Percentiles rank a stretch among this genome's conserved stretches.
phyloP scores from a whole-genome alignment of 2,113 vertebrate genomes.

The Tapirus terrestris region DNA sequence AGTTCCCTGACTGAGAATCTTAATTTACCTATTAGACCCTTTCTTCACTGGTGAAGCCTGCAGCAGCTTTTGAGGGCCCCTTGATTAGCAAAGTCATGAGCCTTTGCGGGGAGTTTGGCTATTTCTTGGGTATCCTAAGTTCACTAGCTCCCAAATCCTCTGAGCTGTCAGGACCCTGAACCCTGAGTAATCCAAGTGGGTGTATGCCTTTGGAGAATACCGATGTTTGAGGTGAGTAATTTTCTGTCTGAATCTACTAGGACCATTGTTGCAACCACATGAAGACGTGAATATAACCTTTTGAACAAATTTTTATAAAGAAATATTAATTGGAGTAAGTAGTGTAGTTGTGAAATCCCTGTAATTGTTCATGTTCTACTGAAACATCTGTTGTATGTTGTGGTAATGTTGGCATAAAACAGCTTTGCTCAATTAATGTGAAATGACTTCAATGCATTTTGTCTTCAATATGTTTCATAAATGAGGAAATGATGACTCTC shows the following conservation, averaged over 20 bases:
- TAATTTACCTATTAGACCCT: not conserved
- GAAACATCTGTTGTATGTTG: conserved; percentile 43
- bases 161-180: not conserved
- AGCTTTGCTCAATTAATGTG: conserved; percentile 44
- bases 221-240: conserved; percentile 4
- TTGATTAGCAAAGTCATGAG: conserved; percentile 5
- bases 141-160: not conserved
- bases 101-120: not conserved
- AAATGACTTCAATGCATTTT: not conserved
- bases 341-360: conserved; percentile 80
- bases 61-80: not conserved
- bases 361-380: conserved; percentile 56
- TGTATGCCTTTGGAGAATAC: conserved; percentile 28
- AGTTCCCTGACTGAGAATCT: not conserved
- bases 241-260: conserved; percentile 77
- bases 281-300: conserved; percentile 87
- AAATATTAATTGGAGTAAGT: conserved; percentile 91
- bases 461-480: conserved; percentile 20
- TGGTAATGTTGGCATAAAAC: conserved; percentile 57
- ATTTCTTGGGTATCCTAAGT: not conserved
- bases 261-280: conserved; percentile 80
- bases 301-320: conserved; percentile 87
- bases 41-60: not conserved
- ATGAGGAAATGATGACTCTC: not conserved
- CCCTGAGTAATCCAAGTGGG: not conserved